Conservation (phyloP, 1,140 invertebrate species). For the Ericerus pela region DNA sequence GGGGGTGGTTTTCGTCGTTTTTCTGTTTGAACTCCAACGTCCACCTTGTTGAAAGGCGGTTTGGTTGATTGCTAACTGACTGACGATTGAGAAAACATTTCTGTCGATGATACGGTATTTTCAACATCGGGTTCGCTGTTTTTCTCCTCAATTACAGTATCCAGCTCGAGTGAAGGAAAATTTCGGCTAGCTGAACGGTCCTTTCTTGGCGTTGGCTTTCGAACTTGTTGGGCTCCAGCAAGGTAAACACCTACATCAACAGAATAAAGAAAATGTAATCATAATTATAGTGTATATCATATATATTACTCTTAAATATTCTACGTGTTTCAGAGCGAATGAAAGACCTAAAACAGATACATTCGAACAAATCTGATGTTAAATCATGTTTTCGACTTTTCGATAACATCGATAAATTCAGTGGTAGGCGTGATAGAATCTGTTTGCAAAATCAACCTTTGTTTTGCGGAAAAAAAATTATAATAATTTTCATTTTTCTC, state of each 20-base stretch:
- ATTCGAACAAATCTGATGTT: too few relatives aligned
- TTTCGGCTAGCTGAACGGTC: slow-evolving; percentile 43
- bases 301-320: too few relatives aligned
- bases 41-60: not conserved
- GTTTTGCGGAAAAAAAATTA: too few relatives aligned
- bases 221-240: slow-evolving; percentile 17
- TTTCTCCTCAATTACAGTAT: slow-evolving; percentile 64
- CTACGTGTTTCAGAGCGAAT: too few relatives aligned
- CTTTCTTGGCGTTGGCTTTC: slow-evolving; percentile 24
- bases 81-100: not conserved
- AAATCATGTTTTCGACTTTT: too few relatives aligned
- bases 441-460: too few relatives aligned
- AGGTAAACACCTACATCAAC: slow-evolving; percentile 24
- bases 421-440: too few relatives aligned
- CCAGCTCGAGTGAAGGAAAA: slow-evolving; percentile 57
- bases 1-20: slow-evolving; percentile 21
- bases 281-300: too few relatives aligned
- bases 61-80: slow-evolving; percentile 12
- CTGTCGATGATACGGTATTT: slow-evolving; percentile 5
- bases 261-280: too few relatives aligned
- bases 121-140: slow-evolving; percentile 46
- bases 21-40: not conserved
- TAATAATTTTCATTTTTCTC: too few relatives aligned
- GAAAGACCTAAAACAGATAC: too few relatives aligned
- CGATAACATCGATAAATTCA: too few relatives aligned